phyloP scores from a whole-genome alignment of 2,888 invertebrate genomes.

The Aspidiotus rigidus region DNA sequence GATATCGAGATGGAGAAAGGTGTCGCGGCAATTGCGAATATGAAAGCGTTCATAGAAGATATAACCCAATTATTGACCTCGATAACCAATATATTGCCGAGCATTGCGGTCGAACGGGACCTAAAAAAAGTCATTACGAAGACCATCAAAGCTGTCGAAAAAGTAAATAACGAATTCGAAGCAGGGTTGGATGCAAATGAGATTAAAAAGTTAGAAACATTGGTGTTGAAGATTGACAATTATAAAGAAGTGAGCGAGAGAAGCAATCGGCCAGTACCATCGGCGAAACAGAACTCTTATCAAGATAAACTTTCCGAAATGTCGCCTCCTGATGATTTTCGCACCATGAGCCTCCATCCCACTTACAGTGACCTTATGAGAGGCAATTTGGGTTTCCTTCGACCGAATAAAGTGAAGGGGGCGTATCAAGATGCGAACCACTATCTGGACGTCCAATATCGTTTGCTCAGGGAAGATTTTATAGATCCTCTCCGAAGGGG shows the following conservation, averaged over 20 bases:
- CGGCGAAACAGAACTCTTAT: constrained; percentile 41
- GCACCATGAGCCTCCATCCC: constrained; percentile 50
- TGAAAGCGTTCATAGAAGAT: constrained; percentile 39
- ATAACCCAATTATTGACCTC: constrained; percentile 40
- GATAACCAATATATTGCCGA: constrained; percentile 42
- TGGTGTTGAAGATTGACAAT: constrained; percentile 21
- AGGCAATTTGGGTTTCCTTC: constrained; percentile 44
- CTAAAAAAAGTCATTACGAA: constrained; percentile 40
- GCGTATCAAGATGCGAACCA: constrained; percentile 56
- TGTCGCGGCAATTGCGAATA: constrained; percentile 37
- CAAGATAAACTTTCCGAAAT: constrained; percentile 40
- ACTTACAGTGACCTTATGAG: constrained; percentile 44
- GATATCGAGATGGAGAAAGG: constrained; percentile 35
- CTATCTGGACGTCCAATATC: constrained; percentile 71
- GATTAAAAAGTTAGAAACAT: constrained; percentile 24
- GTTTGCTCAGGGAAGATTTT: constrained; percentile 70
- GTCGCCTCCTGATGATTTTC: constrained; percentile 47
- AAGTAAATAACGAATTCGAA: constrained; percentile 37
- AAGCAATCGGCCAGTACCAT: constrained; percentile 28
- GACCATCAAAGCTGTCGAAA: constrained; percentile 38
- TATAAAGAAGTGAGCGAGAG: constrained; percentile 31
- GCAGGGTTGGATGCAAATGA: constrained; percentile 30
- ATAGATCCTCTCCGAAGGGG: constrained; percentile 62
- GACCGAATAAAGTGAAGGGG: constrained; percentile 55
- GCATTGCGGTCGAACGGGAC: constrained; percentile 40